Base-by-base conservation (phyloP, 35 echinoderm and acorn worm genomes). In the Nesometra sesokonis region DNA sequence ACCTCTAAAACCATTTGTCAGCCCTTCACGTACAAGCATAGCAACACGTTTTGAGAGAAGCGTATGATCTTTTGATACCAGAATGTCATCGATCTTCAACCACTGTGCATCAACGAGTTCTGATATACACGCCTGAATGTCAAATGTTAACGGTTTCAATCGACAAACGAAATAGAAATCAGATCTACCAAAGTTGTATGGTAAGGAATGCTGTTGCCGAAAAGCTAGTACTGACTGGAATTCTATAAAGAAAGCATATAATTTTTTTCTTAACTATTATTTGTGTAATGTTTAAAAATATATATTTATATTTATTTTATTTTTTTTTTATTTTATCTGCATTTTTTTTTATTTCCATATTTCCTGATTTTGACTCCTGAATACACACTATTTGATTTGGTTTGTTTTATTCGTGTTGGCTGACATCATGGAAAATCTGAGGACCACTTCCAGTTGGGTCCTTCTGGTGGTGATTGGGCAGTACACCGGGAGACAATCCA, bases 111-210 rank as follows among this genome's bases (percentile, higher is more conserved):
- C 91, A 0, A 87, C 37, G 32, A 99, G 77, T 79, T 99, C 96
- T 5, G 82, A 76, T 19, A 79, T 77, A 33, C 95, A 98, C 5
- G 94, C 89, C 17, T 88, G 91, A 81, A 98, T 78, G 90, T 98
- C 95, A 90, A 94, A 94, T 86, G 90, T 98, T 87, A 98, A 31
- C 21, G 95, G 95, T 82, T 81, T 77, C 11, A 98, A 78, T 37
- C 95, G 82, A 31, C 92, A 94, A n/a, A 98, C 87, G 0, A 98
- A 89, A 43, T 98, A 98, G 87, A 98, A 94, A 57, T 99, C 96
- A 3, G 96, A 99, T 30, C 87, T 83, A 36, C 93, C 93, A 46
- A 94, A 99, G 27, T 89, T 88, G 46, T 91, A 89, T 0, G 96
- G 96, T 31, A 92, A 77, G 29, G 90, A 83, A 88, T 99, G 96